A percentile compares a stretch with the other conserved stretches of the same genome.
Conservation (phyloP, 2,888 invertebrate genomes). For the Tinea pellionella region DNA sequence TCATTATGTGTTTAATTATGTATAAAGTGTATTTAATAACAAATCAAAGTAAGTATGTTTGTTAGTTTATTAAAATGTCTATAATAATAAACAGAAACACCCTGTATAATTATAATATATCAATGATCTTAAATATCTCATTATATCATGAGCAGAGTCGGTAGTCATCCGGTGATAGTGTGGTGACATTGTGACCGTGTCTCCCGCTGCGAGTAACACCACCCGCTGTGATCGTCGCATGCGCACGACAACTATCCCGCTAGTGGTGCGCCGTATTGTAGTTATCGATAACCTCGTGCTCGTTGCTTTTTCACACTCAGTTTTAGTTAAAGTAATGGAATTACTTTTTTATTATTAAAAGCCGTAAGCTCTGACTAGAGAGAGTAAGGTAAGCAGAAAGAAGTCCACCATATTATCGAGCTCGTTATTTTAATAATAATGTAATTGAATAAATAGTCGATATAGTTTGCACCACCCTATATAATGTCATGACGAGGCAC, state of each 20-base stretch:
- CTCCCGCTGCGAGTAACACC: neutral
- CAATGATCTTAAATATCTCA: neutral
- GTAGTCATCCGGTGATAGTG: neutral
- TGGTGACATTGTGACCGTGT: neutral
- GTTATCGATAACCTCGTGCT: neutral
- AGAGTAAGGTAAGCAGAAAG: no score
- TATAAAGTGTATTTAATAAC: no score
- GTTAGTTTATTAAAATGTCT: no score
- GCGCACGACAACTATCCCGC: neutral
- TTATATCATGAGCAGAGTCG: neutral
- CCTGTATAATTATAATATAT: neutral
- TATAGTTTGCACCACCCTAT: no score
- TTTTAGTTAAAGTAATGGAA: neutral
- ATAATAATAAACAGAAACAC: no score
- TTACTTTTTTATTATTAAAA: no score
- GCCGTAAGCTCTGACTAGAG: no score
- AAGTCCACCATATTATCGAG: no score
- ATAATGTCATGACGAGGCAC: neutral
- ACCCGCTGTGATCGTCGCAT: neutral
- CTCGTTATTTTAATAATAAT: no score
- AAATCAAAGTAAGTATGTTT: no score
- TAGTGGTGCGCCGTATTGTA: neutral
- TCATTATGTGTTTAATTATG: no score
- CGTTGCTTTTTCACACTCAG: neutral
- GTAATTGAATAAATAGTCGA: no score